These are phyloP conservation scores for Chrysocyon brachyurus DNA, from an alignment of 2,797 vertebrate species.

Conservation along the genomic window DNA sequence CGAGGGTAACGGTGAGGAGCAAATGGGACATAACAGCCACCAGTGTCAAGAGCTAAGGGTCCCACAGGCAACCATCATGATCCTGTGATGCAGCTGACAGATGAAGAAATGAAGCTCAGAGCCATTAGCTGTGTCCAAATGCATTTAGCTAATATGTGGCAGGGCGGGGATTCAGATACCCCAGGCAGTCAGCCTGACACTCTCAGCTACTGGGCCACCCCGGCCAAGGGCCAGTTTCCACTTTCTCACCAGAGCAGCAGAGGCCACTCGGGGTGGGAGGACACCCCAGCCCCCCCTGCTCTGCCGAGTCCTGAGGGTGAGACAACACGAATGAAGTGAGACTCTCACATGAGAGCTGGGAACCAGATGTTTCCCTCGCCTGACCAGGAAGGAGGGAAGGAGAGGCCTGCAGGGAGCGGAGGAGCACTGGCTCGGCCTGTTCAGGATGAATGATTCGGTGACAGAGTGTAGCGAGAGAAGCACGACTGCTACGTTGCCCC, in stretches of 20 bases:
- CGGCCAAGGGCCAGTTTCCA: neutral
- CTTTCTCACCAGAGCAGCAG: neutral
- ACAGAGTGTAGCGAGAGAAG: neutral
- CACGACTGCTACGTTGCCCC: neutral
- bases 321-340: constrained; percentile 76
- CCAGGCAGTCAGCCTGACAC: neutral
- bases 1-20: neutral
- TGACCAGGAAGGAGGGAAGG: constrained; percentile 69
- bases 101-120: neutral
- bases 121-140: neutral
- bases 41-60: neutral
- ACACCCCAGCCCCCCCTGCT: neutral
- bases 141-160: neutral
- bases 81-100: neutral
- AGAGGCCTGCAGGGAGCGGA: constrained; percentile 75
- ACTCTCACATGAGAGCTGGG: constrained; percentile 69
- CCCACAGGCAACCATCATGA: neutral
- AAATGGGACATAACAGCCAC: neutral
- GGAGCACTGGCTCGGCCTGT: neutral
- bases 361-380: constrained; percentile 78
- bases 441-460: constrained; percentile 78
- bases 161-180: neutral
- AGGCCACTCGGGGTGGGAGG: constrained; percentile 72
- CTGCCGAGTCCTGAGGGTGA: neutral
- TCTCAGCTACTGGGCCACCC: neutral